Percentiles rank a stretch among this genome's conserved stretches.
Conservation (phyloP, 2,888 invertebrate genomes). For the Drosophila infuscata region DNA sequence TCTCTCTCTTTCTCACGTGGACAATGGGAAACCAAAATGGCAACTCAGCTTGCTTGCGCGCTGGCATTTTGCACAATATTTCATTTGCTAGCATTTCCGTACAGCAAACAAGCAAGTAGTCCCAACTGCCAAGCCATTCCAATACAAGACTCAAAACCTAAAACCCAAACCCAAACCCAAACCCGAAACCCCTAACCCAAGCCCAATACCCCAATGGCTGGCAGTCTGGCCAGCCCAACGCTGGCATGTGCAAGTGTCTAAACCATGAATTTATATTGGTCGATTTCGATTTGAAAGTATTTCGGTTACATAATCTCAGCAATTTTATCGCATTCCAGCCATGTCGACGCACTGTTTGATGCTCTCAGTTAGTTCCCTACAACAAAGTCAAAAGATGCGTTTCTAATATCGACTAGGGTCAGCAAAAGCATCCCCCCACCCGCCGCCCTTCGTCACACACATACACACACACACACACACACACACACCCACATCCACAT, state of each 20-base stretch:
- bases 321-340: constrained; percentile 74
- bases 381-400: constrained; percentile 38
- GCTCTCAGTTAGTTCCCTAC: constrained; percentile 20
- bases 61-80: constrained; percentile 66
- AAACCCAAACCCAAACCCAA: not conserved
- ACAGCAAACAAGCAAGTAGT: constrained; percentile 14
- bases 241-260: constrained; percentile 75
- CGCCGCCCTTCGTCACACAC: not conserved
- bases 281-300: constrained; percentile 79
- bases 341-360: constrained; percentile 67
- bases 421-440: not conserved
- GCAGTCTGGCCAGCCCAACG: constrained; percentile 11
- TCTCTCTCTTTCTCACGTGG: not conserved
- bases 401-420: constrained; percentile 21
- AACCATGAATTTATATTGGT: constrained; percentile 79
- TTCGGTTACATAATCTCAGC: constrained; percentile 76
- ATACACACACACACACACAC: not conserved
- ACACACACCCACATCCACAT: not conserved
- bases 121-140: constrained; percentile 29
- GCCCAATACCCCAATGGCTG: not conserved
- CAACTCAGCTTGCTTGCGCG: constrained; percentile 59
- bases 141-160: constrained; percentile 8
- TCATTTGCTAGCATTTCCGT: constrained; percentile 67
- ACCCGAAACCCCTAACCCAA: not conserved
- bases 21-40: constrained; percentile 45